Conservation (phyloP, 2,113 vertebrate species). For the Rafetus swinhoei region DNA sequence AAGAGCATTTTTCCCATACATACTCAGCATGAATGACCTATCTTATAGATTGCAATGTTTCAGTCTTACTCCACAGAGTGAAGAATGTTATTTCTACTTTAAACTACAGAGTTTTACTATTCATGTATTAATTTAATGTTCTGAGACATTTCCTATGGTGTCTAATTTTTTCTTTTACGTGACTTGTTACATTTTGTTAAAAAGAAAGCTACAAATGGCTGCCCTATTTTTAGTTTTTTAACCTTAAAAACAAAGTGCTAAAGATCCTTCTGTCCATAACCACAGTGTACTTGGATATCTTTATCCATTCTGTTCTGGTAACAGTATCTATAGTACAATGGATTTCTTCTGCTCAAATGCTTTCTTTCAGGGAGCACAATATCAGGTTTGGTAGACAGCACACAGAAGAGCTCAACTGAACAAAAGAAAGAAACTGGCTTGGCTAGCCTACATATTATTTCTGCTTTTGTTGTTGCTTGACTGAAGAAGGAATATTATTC, state of each 20-base stretch:
- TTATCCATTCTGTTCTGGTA: background rate
- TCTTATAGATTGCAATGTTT: background rate
- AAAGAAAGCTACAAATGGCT: background rate
- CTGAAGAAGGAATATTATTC: background rate
- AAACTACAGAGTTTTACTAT: background rate
- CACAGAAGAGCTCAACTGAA: background rate
- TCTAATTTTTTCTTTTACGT: background rate
- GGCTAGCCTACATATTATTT: background rate
- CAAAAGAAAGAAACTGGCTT: background rate
- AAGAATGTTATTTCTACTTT: background rate
- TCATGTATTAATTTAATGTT: background rate
- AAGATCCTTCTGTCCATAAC: background rate
- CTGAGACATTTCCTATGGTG: background rate
- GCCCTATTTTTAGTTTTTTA: background rate
- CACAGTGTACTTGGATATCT: background rate
- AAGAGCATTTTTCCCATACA: background rate
- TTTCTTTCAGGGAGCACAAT: background rate
- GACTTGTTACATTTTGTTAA: background rate
- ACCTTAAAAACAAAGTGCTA: background rate
- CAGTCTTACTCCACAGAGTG: background rate
- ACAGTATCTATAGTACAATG: background rate
- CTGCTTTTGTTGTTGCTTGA: background rate
- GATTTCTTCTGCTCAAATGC: background rate
- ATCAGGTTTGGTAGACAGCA: background rate
- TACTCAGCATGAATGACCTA: background rate